These are phyloP conservation scores for Asteroscopus sphinx DNA, from an alignment of 2,888 invertebrate genomes.

Conservation along the genomic window DNA sequence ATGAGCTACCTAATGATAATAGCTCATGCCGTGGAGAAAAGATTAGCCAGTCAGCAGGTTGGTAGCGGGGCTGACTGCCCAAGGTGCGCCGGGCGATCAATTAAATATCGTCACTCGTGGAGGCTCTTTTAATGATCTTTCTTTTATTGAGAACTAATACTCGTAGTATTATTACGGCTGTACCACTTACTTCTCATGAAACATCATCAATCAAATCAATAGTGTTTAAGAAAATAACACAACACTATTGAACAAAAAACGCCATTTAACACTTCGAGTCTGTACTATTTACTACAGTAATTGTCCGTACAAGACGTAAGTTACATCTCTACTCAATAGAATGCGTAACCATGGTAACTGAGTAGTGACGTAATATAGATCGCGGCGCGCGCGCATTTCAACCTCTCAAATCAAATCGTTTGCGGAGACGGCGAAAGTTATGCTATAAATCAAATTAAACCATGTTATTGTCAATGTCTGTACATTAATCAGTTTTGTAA, in stretches of 20 bases:
- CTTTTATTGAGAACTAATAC: too few species aligned
- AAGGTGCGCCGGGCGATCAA: too few species aligned
- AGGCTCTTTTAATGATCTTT: too few species aligned
- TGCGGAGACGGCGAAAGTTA: slow-evolving; percentile 80
- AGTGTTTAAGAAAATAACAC: neutral
- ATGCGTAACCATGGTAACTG: slow-evolving; percentile 48
- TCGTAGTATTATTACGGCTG: too few species aligned
- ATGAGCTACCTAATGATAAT: too few species aligned
- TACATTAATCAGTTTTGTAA: slow-evolving; percentile 70
- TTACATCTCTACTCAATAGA: slow-evolving; percentile 31
- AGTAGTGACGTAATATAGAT: slow-evolving; percentile 55
- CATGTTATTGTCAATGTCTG: slow-evolving; percentile 71
- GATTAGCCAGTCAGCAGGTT: too few species aligned
- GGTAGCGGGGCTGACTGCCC: too few species aligned
- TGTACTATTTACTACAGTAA: neutral
- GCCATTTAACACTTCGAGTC: neutral
- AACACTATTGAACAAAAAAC: too few species aligned
- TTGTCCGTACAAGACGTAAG: slow-evolving; percentile 18
- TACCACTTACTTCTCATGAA: too few species aligned
- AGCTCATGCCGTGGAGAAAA: too few species aligned
- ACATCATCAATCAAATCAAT: neutral
- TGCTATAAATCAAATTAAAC: slow-evolving; percentile 78
- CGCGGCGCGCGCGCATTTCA: slow-evolving; percentile 61
- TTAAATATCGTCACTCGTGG: too few species aligned
- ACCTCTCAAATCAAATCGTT: slow-evolving; percentile 78